Conservation (phyloP, 2,797 vertebrate species). For the Acomys russatus region DNA sequence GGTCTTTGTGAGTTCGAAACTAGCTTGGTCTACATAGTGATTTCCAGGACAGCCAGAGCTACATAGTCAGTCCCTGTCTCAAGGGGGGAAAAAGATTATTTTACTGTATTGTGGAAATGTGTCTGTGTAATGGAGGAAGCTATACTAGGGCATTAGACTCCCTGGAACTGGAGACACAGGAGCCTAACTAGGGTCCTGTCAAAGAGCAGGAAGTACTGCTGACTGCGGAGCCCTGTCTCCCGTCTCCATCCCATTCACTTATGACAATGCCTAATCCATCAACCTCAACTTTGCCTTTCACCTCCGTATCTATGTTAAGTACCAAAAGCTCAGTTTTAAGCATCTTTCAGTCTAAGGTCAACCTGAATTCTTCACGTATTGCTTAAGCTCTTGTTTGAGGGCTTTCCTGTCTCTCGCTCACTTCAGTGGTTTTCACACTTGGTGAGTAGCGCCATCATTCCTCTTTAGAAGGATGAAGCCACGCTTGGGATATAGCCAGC, state of each 20-base stretch:
- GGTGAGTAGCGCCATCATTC: not conserved
- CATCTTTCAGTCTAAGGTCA: constrained; percentile 16
- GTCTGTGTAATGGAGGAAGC: not conserved
- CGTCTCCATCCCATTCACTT: not conserved
- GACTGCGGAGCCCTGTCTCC: not conserved
- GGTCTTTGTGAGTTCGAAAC: not conserved
- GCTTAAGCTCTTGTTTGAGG: constrained; percentile 27
- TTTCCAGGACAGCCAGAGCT: not conserved
- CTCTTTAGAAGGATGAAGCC: constrained; percentile 43
- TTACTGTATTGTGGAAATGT: not conserved
- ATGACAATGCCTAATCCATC: constrained; percentile 7
- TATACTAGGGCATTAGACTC: not conserved
- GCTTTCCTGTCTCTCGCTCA: not conserved
- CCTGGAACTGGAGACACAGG: not conserved
- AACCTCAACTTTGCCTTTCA: constrained; percentile 4
- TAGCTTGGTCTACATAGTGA: not conserved
- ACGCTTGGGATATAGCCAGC: not conserved
- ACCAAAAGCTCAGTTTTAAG: constrained; percentile 3
- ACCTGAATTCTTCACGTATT: constrained; percentile 26
- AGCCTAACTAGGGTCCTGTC: not conserved
- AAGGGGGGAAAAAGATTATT: not conserved
- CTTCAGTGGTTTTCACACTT: not conserved
- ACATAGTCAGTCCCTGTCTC: not conserved
- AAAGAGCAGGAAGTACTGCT: not conserved
- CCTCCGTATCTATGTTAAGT: not conserved